phyloP scores from a whole-genome alignment of 30 jellyfish, hydroid and myxozoan species.

The Pelagia noctiluca region DNA sequence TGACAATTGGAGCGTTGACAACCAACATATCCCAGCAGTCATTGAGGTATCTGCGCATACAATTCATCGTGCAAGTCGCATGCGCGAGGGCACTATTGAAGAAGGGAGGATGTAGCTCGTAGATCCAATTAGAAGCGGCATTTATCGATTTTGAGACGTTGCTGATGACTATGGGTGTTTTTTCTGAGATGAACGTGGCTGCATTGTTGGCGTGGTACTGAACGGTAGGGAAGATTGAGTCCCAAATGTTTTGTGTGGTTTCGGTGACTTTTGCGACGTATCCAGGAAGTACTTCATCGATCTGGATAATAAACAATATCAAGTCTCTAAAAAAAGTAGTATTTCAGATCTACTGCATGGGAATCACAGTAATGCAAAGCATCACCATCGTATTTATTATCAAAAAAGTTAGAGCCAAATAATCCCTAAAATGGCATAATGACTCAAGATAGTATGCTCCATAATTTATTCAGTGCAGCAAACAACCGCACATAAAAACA shows the following conservation, averaged over 20 bases:
- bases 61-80: constrained; percentile 39
- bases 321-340: background rate
- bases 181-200: constrained; percentile 14
- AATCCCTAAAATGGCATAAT: too few relatives aligned
- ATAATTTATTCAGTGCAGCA: too few relatives aligned
- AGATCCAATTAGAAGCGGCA: constrained; percentile 37
- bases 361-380: background rate
- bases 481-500: too few relatives aligned
- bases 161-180: constrained; percentile 67
- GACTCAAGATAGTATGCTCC: too few relatives aligned
- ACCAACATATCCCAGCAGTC: constrained; percentile 35
- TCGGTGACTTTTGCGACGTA: constrained; percentile 28
- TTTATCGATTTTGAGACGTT: constrained; percentile 26
- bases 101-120: constrained; percentile 70
- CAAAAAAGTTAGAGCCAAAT: too few relatives aligned
- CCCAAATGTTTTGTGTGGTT: constrained; percentile 21
- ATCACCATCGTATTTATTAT: too few relatives aligned
- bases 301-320: background rate
- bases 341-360: too few relatives aligned
- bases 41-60: constrained; percentile 14
- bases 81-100: constrained; percentile 56
- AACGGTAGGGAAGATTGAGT: constrained; percentile 7
- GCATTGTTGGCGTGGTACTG: constrained; percentile 20
- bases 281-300: constrained; percentile 35
- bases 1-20: constrained; percentile 60